These are phyloP conservation scores for Euwallacea similis DNA, from an alignment of 1,140 invertebrate genomes.

Conservation along the genomic window DNA sequence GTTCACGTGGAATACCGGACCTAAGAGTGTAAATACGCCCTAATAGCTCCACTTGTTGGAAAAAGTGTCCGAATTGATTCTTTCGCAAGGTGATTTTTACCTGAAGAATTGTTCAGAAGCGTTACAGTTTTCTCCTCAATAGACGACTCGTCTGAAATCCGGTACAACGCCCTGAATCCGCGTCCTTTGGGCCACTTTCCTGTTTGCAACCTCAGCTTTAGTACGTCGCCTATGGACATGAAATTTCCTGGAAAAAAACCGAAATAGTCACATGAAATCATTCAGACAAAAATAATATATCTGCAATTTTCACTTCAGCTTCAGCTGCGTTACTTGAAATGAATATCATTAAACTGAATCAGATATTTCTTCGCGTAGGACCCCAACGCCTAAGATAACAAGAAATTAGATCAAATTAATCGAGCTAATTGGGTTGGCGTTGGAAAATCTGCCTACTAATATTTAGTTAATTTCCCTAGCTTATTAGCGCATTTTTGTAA, in stretches of 20 bases:
- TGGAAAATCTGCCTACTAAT: constrained; percentile 4
- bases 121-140: constrained; percentile 51
- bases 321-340: no score
- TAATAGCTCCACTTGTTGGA: no score
- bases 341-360: no score
- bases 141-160: constrained; percentile 52
- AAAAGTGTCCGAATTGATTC: neutral
- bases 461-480: constrained; percentile 4
- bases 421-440: constrained; percentile 4
- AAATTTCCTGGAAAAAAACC: constrained; percentile 53
- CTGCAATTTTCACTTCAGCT: no score
- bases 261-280: neutral
- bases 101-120: constrained; percentile 44
- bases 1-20: constrained; percentile 54
- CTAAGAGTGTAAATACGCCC: neutral
- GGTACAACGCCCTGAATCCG: constrained; percentile 65
- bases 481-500: neutral
- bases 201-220: constrained; percentile 62
- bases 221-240: constrained; percentile 60
- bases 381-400: neutral
- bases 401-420: neutral
- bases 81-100: neutral
- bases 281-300: no score
- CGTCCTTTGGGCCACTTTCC: constrained; percentile 59
- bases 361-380: neutral